phyloP scores from a whole-genome alignment of 2,888 invertebrate genomes.

The Trisateles emortualis region DNA sequence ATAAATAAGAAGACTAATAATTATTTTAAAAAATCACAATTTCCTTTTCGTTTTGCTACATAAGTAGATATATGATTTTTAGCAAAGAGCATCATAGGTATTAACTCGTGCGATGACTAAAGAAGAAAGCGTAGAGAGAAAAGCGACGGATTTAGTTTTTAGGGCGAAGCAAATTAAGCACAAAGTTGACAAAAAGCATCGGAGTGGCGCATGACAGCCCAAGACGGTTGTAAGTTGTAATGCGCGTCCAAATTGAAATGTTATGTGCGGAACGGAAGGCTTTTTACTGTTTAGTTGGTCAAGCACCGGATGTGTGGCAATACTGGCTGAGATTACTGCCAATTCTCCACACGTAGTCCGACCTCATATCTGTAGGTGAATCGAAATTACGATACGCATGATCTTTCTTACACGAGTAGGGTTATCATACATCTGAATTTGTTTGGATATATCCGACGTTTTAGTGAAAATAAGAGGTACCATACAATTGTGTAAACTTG shows the following conservation, averaged over 20 bases:
- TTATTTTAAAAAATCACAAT: too few relatives aligned
- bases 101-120: conserved; percentile 13
- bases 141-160: conserved; percentile 51
- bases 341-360: conserved; percentile 54
- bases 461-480: too few relatives aligned
- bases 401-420: conserved; percentile 47
- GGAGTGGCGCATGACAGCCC: conserved; percentile 28
- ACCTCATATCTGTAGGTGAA: conserved; percentile 48
- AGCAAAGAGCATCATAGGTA: conserved; percentile 3
- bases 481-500: too few relatives aligned
- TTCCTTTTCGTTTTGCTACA: too few relatives aligned
- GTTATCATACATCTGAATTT: not conserved
- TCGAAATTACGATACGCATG: conserved; percentile 51
- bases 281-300: conserved; percentile 72
- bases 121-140: conserved; percentile 53
- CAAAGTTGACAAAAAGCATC: conserved; percentile 75
- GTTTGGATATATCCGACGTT: not conserved
- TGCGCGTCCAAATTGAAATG: conserved; percentile 72
- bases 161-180: conserved; percentile 75
- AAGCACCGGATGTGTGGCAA: conserved; percentile 79
- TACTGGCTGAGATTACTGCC: conserved; percentile 54
- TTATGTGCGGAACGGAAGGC: conserved; percentile 83
- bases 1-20: too few relatives aligned
- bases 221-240: conserved; percentile 47
- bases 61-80: too few relatives aligned